These are phyloP conservation scores for Patiria pectinifera DNA, from an alignment of 53 echinoderm and acorn worm genomes.

Conservation along the genomic window DNA sequence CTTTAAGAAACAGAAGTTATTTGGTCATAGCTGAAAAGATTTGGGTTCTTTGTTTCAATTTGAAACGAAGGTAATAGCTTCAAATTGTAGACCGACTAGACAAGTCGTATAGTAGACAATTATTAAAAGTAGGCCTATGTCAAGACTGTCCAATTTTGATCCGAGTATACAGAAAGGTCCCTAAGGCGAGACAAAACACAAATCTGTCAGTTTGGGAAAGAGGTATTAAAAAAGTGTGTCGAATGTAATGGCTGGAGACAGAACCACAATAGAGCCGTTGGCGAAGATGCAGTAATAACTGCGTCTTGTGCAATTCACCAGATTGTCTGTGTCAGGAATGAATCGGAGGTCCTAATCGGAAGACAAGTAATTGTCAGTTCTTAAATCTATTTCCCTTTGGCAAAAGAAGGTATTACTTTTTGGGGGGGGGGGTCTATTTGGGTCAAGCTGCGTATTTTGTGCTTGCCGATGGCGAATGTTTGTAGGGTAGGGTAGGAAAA, in stretches of 20 bases:
- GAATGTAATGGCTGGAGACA: slow-evolving; percentile 30
- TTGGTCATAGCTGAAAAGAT: too few species aligned
- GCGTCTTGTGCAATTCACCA: not conserved
- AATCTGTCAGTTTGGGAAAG: slow-evolving; percentile 50
- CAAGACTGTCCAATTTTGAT: not conserved
- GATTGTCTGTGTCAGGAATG: not conserved
- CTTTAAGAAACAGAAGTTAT: too few species aligned
- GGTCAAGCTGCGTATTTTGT: not conserved
- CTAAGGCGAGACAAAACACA: slow-evolving; percentile 26
- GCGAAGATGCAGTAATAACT: slow-evolving; percentile 8
- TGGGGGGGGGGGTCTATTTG: not conserved
- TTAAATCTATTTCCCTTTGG: slow-evolving; percentile 50
- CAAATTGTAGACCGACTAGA: too few species aligned
- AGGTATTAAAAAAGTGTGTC: slow-evolving; percentile 7
- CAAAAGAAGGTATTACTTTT: not conserved
- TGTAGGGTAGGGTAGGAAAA: not conserved
- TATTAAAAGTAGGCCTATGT: too few species aligned
- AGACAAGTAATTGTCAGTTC: slow-evolving; percentile 26
- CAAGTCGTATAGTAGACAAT: too few species aligned
- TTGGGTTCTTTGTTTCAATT: too few species aligned
- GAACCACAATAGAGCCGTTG: slow-evolving; percentile 25
- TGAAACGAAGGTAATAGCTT: too few species aligned
- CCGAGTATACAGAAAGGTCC: not conserved
- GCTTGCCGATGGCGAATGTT: not conserved
- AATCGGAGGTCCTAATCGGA: not conserved